Conservation (phyloP, 2,113 vertebrate genomes). For the Oenanthe oenanthe region DNA sequence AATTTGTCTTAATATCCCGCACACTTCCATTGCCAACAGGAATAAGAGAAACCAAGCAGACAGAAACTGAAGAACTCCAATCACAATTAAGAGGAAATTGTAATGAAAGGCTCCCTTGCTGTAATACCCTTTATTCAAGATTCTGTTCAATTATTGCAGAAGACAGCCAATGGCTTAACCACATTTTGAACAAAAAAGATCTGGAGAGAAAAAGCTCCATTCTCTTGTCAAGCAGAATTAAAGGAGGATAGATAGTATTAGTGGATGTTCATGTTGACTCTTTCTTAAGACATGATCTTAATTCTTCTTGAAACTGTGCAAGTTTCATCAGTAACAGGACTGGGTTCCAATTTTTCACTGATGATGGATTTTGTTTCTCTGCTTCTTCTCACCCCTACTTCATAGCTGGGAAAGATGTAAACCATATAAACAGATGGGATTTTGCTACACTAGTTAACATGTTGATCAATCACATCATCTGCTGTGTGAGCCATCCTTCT, state of each 20-base stretch:
- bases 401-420: slow-evolving; percentile 25
- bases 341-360: not conserved
- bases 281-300: not conserved
- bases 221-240: not conserved
- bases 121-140: not conserved
- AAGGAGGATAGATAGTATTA: not conserved
- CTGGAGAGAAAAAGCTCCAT: not conserved
- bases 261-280: not conserved
- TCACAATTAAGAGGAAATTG: not conserved
- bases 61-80: not conserved
- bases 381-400: not conserved
- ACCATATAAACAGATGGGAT: slow-evolving; percentile 58
- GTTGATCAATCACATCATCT: slow-evolving; percentile 58
- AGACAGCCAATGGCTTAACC: not conserved
- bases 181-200: not conserved
- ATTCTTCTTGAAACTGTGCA: not conserved
- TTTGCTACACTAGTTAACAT: slow-evolving; percentile 52
- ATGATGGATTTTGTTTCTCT: slow-evolving; percentile 4
- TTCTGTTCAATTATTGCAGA: not conserved
- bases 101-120: not conserved
- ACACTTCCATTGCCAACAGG: not conserved
- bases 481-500: not conserved
- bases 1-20: not conserved
- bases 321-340: not conserved
- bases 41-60: not conserved